Evolutionary conservation across 2,888 invertebrate genomes (phyloP).

Genomic region (Dendrolimus houi): DNA sequence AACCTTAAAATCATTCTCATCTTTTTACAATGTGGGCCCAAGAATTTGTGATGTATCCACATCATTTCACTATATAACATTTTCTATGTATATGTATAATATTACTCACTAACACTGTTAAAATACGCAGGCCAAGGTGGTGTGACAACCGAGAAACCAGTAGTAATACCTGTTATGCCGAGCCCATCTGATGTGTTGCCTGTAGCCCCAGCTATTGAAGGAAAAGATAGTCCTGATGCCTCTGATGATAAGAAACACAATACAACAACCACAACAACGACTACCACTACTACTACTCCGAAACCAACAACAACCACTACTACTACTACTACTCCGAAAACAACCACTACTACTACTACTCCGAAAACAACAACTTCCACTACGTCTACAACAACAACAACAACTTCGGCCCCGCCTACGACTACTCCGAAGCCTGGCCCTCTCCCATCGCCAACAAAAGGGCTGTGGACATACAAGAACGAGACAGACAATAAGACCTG

Average conservation of each 20-base stretch:
- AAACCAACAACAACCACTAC: constrained; percentile 24
- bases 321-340: constrained; percentile 26
- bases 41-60: too few relatives aligned
- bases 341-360: constrained; percentile 43
- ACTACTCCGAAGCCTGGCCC: constrained; percentile 34
- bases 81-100: too few relatives aligned
- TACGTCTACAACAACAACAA: constrained; percentile 49
- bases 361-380: constrained; percentile 46
- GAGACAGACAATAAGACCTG: constrained; percentile 71
- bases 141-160: background rate
- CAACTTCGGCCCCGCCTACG: constrained; percentile 37
- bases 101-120: too few relatives aligned
- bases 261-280: constrained; percentile 6
- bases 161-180: background rate
- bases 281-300: constrained; percentile 5
- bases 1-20: too few relatives aligned
- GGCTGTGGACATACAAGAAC: constrained; percentile 41
- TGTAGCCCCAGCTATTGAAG: background rate
- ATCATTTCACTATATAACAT: too few relatives aligned
- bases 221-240: background rate
- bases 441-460: constrained; percentile 39
- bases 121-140: too few relatives aligned
- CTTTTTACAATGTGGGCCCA: too few relatives aligned
- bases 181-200: background rate
- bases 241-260: constrained; percentile 18